Percentiles rank a stretch among this genome's conserved stretches.
phyloP scores from a whole-genome alignment of 2,113 vertebrate genomes.

The Alethe castanea region DNA sequence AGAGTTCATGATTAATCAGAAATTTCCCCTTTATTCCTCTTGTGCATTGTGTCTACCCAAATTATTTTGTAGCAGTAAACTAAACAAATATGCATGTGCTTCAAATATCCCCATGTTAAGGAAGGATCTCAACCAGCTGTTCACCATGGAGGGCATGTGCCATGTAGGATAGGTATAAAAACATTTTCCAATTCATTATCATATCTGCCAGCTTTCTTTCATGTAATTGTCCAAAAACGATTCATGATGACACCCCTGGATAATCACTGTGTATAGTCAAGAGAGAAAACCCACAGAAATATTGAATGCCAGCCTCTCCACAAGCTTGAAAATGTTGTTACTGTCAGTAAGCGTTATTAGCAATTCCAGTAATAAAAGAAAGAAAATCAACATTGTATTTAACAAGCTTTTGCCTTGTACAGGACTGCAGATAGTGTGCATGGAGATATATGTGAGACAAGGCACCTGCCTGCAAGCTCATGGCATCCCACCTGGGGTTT shows the following conservation, averaged over 20 bases:
- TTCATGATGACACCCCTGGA: neutral
- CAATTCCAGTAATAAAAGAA: neutral
- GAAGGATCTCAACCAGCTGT: neutral
- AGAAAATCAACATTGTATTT: neutral
- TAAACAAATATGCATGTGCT: neutral
- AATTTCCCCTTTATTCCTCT: neutral
- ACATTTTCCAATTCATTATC: neutral
- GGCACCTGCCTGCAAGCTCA: neutral
- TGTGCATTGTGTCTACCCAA: neutral
- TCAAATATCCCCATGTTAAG: neutral
- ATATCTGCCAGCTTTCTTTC: neutral
- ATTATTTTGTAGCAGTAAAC: neutral
- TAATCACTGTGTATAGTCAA: neutral
- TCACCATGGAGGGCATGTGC: neutral
- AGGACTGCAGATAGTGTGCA: neutral
- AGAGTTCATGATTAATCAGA: neutral
- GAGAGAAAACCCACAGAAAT: neutral
- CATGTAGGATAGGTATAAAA: neutral
- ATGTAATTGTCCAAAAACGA: neutral
- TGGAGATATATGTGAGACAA: neutral
- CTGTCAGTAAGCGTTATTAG: neutral
- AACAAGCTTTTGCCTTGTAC: neutral
- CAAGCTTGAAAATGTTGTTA: neutral
- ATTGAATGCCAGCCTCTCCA: neutral
- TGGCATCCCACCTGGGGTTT: constrained; percentile 14